phyloP scores from a whole-genome alignment of 2,797 vertebrate genomes.

The Malurus leucopterus region DNA sequence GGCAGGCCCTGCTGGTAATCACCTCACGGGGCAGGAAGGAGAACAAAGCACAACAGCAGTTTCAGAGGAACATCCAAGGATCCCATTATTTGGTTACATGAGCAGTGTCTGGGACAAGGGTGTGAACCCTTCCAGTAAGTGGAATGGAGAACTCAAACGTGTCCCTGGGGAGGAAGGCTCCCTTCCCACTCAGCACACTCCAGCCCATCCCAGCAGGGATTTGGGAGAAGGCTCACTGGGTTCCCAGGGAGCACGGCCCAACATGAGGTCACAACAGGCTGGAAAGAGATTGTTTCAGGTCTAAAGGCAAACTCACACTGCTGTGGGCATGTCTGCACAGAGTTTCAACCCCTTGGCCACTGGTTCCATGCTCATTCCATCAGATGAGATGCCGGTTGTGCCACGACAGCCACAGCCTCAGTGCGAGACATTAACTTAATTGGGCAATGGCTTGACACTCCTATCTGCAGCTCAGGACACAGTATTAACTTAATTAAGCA shows the following conservation, averaged over 20 bases:
- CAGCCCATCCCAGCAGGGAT: neutral
- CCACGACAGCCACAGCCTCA: rapidly evolving
- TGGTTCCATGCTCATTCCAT: rapidly evolving
- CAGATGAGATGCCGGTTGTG: neutral
- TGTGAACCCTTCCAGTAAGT: rapidly evolving
- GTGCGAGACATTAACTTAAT: neutral
- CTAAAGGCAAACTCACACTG: neutral
- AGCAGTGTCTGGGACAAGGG: rapidly evolving
- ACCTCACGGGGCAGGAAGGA: neutral
- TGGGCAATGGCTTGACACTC: neutral
- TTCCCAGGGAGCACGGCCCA: neutral
- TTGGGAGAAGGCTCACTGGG: neutral
- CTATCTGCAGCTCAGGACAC: neutral
- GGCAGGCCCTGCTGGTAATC: neutral
- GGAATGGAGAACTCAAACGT: rapidly evolving
- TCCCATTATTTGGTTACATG: neutral
- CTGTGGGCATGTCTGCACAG: rapidly evolving
- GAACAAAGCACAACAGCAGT: neutral
- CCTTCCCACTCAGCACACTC: neutral
- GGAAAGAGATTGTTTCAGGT: neutral
- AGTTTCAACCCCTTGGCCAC: neutral
- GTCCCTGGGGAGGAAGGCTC: neutral
- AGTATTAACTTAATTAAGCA: neutral
- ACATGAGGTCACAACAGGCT: rapidly evolving
- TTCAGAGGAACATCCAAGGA: neutral